phyloP scores from a whole-genome alignment of 2,113 vertebrate species.

The Progne subis region DNA sequence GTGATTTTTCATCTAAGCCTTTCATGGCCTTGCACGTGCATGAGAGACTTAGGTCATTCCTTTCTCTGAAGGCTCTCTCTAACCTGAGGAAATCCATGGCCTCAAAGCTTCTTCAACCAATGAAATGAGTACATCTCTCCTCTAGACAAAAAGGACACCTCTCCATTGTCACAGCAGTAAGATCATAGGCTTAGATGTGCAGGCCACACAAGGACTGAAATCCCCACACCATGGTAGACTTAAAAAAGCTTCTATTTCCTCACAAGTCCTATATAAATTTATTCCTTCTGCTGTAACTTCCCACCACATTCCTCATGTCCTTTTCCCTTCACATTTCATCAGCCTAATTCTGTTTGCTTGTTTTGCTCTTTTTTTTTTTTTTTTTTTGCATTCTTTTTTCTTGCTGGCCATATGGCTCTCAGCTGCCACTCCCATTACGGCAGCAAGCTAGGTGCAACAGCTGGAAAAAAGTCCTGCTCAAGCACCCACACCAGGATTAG shows the following conservation, averaged over 20 bases:
- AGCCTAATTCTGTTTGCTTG: not conserved
- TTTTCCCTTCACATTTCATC: not conserved
- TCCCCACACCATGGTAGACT: rapidly evolving
- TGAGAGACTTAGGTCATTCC: not conserved
- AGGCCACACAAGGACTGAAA: not conserved
- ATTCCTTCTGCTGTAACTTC: not conserved
- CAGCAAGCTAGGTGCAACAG: not conserved
- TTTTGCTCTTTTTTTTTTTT: not conserved
- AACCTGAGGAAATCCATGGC: not conserved
- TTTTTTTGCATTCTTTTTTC: not conserved
- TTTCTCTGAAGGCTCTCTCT: not conserved
- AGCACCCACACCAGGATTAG: not conserved
- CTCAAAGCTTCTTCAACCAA: not conserved
- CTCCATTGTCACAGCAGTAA: not conserved
- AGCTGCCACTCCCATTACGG: not conserved
- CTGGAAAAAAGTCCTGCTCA: not conserved
- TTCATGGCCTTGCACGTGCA: not conserved
- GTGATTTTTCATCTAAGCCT: not conserved
- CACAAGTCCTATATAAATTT: not conserved
- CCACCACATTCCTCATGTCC: not conserved
- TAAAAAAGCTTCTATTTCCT: not conserved
- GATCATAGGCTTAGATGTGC: not conserved
- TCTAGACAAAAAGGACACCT: not conserved
- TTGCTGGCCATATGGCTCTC: not conserved
- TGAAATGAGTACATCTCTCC: not conserved